Base-by-base conservation (phyloP, 2,797 vertebrate species). In the Diplodus sargus region DNA sequence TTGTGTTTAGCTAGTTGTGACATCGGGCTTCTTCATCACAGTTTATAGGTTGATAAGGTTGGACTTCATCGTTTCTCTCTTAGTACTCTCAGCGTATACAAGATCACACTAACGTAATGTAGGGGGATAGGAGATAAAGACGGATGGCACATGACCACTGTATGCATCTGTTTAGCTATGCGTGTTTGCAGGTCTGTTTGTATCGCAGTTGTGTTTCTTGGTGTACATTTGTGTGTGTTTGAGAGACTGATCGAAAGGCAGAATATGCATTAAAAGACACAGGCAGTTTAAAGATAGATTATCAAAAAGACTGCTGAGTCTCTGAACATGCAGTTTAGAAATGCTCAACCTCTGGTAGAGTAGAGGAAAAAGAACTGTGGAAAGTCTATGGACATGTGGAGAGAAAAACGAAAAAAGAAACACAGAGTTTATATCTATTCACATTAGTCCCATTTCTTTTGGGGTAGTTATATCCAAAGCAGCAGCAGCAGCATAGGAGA, bases 281-380 rank as follows among this genome's bases (percentile, higher is more conserved):
- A 79, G 66, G 74, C 70, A 82, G 79, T 81, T 91, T 73, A 85
- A 81, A 84, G 81, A 85, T 82, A 79, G 53, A 81, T 86, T 86
- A 89, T 88, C 84, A 89, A 91, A 92, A 93, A 80, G 79, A 81
- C 85, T 62, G 65, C 64, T 11, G 28, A 82, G 82, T 87, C 65
- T 91, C 83, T 85, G 83, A 92, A 89, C 92, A 92, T 94, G 91
- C 91, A 88, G 59, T 68, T 60, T 89, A 67, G 81, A 89, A 85
- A 89, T 80, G 78, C 70, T 79, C 78, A 56, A 56, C 87, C 87
- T 25, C 84, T 76, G 74, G 82, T 66, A 74, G 86, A 84, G 87
- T 80, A 74, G 78, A 87, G 68, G 76, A 56, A 77, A 84, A 23
- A 60, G 47, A 15, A 34, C 28, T 12, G 66, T 67, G 84, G 62